These are phyloP conservation scores for Agrochola lota DNA, from an alignment of 2,888 invertebrate genomes.

Conservation along the genomic window DNA sequence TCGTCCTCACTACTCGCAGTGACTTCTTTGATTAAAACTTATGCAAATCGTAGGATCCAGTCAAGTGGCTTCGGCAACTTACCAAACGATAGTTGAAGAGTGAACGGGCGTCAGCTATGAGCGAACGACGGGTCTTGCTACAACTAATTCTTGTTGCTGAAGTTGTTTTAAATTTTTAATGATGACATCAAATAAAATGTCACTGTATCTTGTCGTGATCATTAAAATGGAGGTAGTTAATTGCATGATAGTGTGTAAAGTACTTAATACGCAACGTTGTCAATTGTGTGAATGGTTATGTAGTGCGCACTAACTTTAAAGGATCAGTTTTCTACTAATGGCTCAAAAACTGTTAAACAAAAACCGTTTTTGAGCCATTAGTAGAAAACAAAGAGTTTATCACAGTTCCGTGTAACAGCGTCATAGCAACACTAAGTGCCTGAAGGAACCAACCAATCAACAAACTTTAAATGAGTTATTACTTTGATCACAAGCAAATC, in stretches of 20 bases:
- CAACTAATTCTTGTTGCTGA: background rate
- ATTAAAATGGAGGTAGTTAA: background rate
- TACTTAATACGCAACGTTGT: background rate
- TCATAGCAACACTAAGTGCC: background rate
- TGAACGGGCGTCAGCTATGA: conserved; percentile 28
- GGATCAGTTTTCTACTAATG: background rate
- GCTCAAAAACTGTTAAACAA: conserved; percentile 1
- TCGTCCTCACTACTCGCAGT: conserved; percentile 49
- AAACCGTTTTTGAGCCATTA: too few relatives aligned
- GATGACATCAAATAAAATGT: background rate
- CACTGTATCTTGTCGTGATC: too few relatives aligned
- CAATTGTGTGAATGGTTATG: background rate
- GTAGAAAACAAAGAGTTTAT: background rate
- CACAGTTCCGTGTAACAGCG: background rate
- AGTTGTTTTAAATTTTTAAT: background rate
- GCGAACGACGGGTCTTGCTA: conserved; percentile 6
- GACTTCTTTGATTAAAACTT: conserved; percentile 87
- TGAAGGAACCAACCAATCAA: conserved; percentile 19
- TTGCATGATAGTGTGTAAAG: background rate
- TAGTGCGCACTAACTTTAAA: background rate
- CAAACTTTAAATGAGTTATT: conserved; percentile 50
- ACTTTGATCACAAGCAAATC: conserved; percentile 43
- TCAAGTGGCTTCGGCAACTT: conserved; percentile 77
- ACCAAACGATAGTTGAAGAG: conserved; percentile 68
- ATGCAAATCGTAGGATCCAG: conserved; percentile 80